Percentiles rank a stretch among this genome's conserved stretches.
Conservation (phyloP, 2,888 invertebrate genomes). For the Zhuqinia jingwanae region DNA sequence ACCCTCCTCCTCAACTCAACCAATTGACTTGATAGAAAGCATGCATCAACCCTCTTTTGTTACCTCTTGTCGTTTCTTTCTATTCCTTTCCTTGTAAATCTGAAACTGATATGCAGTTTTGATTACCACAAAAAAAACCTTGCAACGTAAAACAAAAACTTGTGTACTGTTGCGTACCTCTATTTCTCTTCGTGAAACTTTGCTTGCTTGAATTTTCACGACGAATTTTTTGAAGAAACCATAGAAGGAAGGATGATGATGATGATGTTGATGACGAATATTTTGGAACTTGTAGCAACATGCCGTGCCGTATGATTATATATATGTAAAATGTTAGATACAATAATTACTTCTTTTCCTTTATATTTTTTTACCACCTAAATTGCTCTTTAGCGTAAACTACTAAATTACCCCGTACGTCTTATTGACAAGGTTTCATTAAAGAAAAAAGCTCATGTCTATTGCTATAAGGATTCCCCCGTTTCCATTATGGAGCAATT, state of each 20-base stretch:
- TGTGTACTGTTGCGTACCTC: neutral
- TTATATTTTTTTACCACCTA: neutral
- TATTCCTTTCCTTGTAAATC: neutral
- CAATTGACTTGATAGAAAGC: conserved; percentile 50
- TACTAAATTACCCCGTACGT: neutral
- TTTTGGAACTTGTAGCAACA: conserved; percentile 39
- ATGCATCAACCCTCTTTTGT: conserved; percentile 23
- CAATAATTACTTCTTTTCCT: neutral
- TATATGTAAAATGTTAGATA: neutral
- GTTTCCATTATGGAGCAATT: neutral
- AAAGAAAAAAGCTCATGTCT: no score
- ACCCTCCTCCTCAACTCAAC: conserved; percentile 58
- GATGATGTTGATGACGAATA: conserved; percentile 39
- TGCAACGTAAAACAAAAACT: conserved; percentile 13
- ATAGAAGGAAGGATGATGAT: conserved; percentile 58
- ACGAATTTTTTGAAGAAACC: neutral
- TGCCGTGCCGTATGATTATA: conserved; percentile 45
- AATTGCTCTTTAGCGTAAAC: neutral
- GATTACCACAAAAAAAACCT: conserved; percentile 19
- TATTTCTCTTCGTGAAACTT: conserved; percentile 12
- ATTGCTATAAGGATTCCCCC: no score
- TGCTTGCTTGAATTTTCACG: conserved; percentile 27
- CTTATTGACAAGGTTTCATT: no score
- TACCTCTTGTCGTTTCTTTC: conserved; percentile 21
- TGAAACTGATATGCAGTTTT: neutral